Percentiles rank a stretch among this genome's conserved stretches.
Conservation (phyloP, 2,797 vertebrate species). For the Darevskia mixta region DNA sequence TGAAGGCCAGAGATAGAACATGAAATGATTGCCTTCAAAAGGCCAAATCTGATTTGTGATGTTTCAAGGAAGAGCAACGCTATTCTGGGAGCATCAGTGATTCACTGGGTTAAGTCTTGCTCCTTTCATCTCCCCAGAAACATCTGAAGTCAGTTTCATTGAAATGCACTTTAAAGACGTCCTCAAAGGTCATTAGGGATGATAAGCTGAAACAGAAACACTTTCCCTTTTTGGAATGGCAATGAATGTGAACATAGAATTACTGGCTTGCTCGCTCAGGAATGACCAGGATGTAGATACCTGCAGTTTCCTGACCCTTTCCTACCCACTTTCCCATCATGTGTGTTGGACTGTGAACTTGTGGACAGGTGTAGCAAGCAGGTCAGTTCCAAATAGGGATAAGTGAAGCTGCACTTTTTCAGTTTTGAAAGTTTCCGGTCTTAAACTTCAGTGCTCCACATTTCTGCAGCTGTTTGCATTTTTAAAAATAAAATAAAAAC, state of each 20-base stretch:
- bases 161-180: constrained; percentile 49
- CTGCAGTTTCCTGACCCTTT: not conserved
- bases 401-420: too few relatives aligned
- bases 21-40: constrained; percentile 47
- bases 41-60: constrained; percentile 39
- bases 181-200: constrained; percentile 69
- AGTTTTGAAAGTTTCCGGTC: too few relatives aligned
- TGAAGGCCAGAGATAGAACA: constrained; percentile 52
- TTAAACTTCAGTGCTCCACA: too few relatives aligned
- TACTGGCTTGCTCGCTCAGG: constrained; percentile 28
- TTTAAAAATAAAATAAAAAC: too few relatives aligned
- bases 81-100: constrained; percentile 66
- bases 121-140: constrained; percentile 68
- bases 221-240: constrained; percentile 44
- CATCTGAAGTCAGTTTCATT: constrained; percentile 65
- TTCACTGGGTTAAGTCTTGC: constrained; percentile 60
- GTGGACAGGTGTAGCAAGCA: too few relatives aligned
- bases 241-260: constrained; percentile 69
- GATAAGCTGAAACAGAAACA: constrained; percentile 56
- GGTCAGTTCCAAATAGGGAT: too few relatives aligned
- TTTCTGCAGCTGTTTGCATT: too few relatives aligned
- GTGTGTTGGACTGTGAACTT: too few relatives aligned
- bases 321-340: not conserved
- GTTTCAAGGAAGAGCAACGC: constrained; percentile 41
- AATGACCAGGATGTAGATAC: not conserved